Percentiles rank a stretch among this genome's conserved stretches.
Conservation (phyloP, 2,797 vertebrate genomes). For the Lepilemur septentrionalis region DNA sequence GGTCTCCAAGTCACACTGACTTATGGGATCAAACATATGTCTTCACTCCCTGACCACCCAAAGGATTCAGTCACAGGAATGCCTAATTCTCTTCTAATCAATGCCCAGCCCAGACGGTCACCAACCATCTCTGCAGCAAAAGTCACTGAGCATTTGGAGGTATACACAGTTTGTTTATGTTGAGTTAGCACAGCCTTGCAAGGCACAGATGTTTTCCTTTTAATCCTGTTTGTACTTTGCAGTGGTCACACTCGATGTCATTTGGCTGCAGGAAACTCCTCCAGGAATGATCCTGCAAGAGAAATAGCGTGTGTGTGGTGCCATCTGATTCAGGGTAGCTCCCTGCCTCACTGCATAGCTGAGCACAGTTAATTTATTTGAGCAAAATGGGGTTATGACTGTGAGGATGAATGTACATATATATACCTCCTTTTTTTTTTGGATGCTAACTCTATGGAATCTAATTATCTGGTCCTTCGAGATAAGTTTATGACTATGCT, state of each 20-base stretch:
- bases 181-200: neutral
- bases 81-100: neutral
- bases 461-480: slow-evolving; percentile 56
- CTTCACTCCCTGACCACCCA: neutral
- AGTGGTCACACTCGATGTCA: neutral
- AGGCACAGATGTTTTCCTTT: slow-evolving; percentile 59
- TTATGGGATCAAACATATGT: neutral
- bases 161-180: neutral
- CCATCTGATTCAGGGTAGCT: slow-evolving; percentile 51
- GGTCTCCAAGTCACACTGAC: neutral
- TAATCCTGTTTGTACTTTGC: slow-evolving; percentile 48
- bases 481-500: slow-evolving; percentile 35
- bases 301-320: slow-evolving; percentile 37
- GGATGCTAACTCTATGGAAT: slow-evolving; percentile 63
- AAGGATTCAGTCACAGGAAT: neutral
- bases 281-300: slow-evolving; percentile 40
- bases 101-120: neutral
- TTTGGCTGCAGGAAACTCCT: slow-evolving; percentile 52
- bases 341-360: slow-evolving; percentile 63
- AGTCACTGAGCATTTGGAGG: slow-evolving; percentile 33
- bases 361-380: slow-evolving; percentile 75
- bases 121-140: neutral
- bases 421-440: slow-evolving; percentile 73
- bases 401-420: slow-evolving; percentile 66
- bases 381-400: slow-evolving; percentile 61